Conservation (phyloP, 2,888 invertebrate genomes). For the Proisotoma minuta region DNA sequence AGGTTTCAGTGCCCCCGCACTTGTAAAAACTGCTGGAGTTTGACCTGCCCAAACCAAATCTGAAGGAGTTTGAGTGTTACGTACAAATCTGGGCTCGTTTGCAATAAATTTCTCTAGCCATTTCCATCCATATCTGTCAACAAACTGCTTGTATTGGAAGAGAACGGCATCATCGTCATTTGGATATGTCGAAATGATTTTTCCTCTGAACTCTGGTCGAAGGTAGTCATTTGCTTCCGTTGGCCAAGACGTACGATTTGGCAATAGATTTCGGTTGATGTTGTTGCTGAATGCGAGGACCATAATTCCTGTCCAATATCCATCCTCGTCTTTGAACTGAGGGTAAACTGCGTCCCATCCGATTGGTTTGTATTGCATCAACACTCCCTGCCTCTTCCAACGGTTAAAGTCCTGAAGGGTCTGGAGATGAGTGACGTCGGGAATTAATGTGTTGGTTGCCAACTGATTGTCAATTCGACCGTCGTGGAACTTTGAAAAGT, state of each 20-base stretch:
- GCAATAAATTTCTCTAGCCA: conserved; percentile 9
- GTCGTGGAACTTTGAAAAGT: conserved; percentile 16
- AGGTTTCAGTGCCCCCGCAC: neutral
- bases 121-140: conserved; percentile 23
- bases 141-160: conserved; percentile 22
- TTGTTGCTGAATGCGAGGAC: conserved; percentile 9
- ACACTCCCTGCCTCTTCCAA: conserved; percentile 15
- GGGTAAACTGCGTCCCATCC: conserved; percentile 14
- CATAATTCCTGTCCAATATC: conserved; percentile 9
- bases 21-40: conserved; percentile 3
- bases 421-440: conserved; percentile 16
- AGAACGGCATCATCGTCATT: conserved; percentile 31
- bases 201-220: conserved; percentile 20
- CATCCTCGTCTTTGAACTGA: conserved; percentile 14
- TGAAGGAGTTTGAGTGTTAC: conserved; percentile 19
- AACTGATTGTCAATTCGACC: conserved; percentile 17
- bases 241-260: conserved; percentile 19
- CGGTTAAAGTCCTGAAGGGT: conserved; percentile 15
- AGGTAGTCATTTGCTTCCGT: conserved; percentile 22
- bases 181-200: conserved; percentile 23
- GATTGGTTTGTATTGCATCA: conserved; percentile 13
- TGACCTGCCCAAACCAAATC: neutral
- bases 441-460: neutral
- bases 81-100: conserved; percentile 20
- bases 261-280: neutral